Percentiles rank a stretch among this genome's conserved stretches.
phyloP scores from a whole-genome alignment of 2,888 invertebrate species.

The Exocentrus adspersus region DNA sequence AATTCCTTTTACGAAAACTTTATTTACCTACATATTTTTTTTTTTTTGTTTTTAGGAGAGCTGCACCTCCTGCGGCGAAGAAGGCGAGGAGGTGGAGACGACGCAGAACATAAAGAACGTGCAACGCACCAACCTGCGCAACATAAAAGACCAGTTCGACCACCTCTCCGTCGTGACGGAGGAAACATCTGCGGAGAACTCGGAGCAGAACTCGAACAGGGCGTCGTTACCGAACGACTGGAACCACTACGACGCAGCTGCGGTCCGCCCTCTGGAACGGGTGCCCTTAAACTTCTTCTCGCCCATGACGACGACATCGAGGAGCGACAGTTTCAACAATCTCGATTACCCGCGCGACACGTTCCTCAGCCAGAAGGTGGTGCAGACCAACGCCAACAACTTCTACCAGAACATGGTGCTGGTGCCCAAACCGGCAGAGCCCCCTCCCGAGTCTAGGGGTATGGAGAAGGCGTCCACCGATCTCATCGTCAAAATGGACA shows the following conservation, averaged over 20 bases:
- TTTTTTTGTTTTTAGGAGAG: conserved; percentile 53
- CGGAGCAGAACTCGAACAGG: conserved; percentile 56
- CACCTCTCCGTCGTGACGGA: conserved; percentile 82
- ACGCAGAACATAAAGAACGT: conserved; percentile 63
- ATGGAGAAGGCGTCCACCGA: conserved; percentile 57
- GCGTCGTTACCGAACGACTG: conserved; percentile 51
- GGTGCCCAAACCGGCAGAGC: conserved; percentile 43
- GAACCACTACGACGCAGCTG: conserved; percentile 50
- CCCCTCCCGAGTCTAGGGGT: conserved; percentile 37
- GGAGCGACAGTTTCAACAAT: conserved; percentile 55
- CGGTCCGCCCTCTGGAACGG: conserved; percentile 49
- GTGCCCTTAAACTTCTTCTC: conserved; percentile 50
- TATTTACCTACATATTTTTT: conserved; percentile 1
- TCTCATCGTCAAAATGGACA: conserved; percentile 61
- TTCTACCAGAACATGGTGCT: conserved; percentile 52
- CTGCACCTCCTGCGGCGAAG: conserved; percentile 59
- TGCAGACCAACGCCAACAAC: conserved; percentile 48
- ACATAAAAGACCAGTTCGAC: conserved; percentile 72
- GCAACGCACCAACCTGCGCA: conserved; percentile 64
- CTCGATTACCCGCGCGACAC: conserved; percentile 47
- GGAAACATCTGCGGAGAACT: conserved; percentile 68
- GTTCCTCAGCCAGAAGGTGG: conserved; percentile 45
- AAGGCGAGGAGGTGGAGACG: conserved; percentile 61
- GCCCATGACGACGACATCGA: conserved; percentile 53
- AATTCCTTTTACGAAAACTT: not conserved